Evolutionary conservation across 2,797 vertebrate genomes (phyloP), one percentile per base, ranked within the genome.

Genomic region (Thamnophis elegans): DNA sequence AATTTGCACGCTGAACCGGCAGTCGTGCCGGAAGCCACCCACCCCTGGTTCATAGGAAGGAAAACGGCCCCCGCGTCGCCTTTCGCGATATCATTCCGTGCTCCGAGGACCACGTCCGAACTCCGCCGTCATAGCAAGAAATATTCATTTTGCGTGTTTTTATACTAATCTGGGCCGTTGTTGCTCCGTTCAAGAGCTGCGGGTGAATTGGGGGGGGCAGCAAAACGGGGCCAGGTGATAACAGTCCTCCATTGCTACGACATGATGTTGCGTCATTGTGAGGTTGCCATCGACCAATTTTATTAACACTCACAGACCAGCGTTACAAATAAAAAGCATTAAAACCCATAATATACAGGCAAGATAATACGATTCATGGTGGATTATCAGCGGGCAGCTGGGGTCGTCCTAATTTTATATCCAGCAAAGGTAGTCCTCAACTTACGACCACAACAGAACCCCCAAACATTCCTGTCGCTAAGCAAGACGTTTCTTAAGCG

Each of bases 51-150:
- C 20, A 1, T 10, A 11, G 12, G 12, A 28, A 42, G 78, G 25
- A 4, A 36, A 56, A 4, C 16, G 5, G 22, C n/a, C 22, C 26
- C 26, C 8, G 1, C 10, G 2, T 3, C 0, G 2, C 4, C 4
- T 86, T n/a, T 25, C 5, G 4, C 22, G 11, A 0, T 2, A 11
- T 4, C 12, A 3, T 87, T 28, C 47, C 7, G 5, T 16, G 3
- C 36, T 18, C 25, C 28, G 6, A 3, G 10, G 60, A 26, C 32
- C 16, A 54, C 25, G 8, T 58, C 16, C 6, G 59, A 82, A 25
- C 9, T 14, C 10, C 58, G 22, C 54, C 58, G 1, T 3, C 18
- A 12, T 36, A 36, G 12, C 32, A 60, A 36, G 22, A 54, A 32
- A 58, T 5, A 1, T 59, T 42, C 26, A 26, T 1, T 14, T n/a